A percentile compares a stretch with the other conserved stretches of the same genome.
phyloP scores from a whole-genome alignment of 2,888 invertebrate genomes.

The Serrognathus titanus region DNA sequence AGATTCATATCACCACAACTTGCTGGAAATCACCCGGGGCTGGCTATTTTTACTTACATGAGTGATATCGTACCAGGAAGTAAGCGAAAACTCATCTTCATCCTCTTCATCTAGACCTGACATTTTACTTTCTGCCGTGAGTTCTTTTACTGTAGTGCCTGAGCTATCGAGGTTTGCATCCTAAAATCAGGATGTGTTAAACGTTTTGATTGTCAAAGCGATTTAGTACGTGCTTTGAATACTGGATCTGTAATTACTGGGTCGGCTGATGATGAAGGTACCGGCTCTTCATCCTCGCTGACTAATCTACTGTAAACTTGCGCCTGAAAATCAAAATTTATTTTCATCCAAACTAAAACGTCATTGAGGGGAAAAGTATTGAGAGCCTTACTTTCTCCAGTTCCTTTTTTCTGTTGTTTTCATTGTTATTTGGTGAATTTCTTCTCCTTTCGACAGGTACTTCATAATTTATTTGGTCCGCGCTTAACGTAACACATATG shows the following conservation, averaged over 20 bases:
- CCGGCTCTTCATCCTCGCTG: neutral
- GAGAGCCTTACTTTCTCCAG: neutral
- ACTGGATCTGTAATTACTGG: too few species aligned
- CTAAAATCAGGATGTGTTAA: too few species aligned
- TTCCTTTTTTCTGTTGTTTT: conserved; percentile 48
- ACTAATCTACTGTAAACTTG: neutral
- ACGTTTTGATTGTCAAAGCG: too few species aligned
- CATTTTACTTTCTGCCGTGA: neutral
- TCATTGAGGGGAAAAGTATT: neutral
- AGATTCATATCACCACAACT: too few species aligned
- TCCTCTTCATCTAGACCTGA: conserved; percentile 12
- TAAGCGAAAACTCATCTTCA: conserved; percentile 18
- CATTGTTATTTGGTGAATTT: conserved; percentile 27
- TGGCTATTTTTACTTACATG: neutral
- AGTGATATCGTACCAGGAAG: conserved; percentile 10
- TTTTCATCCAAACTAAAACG: neutral
- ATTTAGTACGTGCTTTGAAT: too few species aligned
- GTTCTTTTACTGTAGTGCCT: neutral
- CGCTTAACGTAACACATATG: conserved; percentile 68
- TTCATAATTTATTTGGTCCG: conserved; percentile 41
- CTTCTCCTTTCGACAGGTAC: conserved; percentile 19
- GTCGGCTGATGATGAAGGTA: neutral
- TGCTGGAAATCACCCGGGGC: too few species aligned
- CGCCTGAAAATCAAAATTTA: neutral
- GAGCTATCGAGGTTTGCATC: too few species aligned